Evolutionary conservation across 2,113 vertebrate genomes (phyloP).

Genomic region (Oophaga pumilio): DNA sequence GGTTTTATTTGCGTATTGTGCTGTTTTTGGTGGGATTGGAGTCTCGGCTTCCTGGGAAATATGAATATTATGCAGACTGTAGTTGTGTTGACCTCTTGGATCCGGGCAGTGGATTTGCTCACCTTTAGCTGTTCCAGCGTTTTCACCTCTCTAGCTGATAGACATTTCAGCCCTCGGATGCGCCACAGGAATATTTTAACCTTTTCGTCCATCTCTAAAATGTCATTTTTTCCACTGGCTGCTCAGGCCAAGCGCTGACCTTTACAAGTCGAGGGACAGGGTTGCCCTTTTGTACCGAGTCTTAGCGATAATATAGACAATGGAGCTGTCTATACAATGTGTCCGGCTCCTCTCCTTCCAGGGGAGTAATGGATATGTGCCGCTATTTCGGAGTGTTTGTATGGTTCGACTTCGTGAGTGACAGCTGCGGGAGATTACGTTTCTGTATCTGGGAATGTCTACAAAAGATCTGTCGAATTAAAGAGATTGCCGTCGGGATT

Average conservation of each 20-base stretch:
- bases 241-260: constrained; percentile 57
- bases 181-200: constrained; percentile 87
- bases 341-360: constrained; percentile 7
- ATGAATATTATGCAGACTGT: constrained; percentile 24
- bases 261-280: constrained; percentile 51
- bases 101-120: constrained; percentile 20
- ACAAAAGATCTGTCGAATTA: background rate
- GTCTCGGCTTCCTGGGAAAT: background rate
- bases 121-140: constrained; percentile 14
- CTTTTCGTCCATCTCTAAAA: constrained; percentile 84
- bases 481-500: background rate
- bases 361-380: background rate
- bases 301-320: constrained; percentile 49
- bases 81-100: constrained; percentile 8
- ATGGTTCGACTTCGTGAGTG: background rate
- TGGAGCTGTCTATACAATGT: constrained; percentile 6
- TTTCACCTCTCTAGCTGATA: constrained; percentile 28
- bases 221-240: constrained; percentile 82
- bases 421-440: constrained; percentile 16
- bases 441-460: background rate
- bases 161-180: constrained; percentile 64
- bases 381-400: background rate
- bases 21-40: background rate
- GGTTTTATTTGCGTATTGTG: background rate
- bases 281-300: constrained; percentile 47